These are phyloP conservation scores for Eulithis prunata DNA, from an alignment of 2,888 invertebrate genomes.

Conservation along the genomic window DNA sequence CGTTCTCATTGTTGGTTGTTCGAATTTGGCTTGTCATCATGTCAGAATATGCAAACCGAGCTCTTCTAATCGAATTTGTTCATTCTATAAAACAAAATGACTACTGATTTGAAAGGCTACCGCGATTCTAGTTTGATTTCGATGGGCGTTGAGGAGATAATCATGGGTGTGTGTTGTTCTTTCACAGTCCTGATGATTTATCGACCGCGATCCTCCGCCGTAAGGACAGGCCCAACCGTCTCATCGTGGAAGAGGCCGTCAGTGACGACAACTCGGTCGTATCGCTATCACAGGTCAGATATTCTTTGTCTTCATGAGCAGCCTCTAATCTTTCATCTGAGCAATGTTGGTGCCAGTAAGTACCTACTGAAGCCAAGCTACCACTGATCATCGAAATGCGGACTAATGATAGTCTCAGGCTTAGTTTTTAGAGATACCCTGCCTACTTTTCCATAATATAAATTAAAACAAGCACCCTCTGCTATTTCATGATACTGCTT, in stretches of 20 bases:
- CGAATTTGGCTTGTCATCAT: constrained; percentile 84
- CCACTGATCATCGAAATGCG: background rate
- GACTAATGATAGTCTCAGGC: too few relatives aligned
- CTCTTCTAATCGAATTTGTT: constrained; percentile 45
- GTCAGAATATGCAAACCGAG: constrained; percentile 63
- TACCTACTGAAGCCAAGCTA: background rate
- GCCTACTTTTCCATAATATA: too few relatives aligned
- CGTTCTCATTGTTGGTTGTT: constrained; percentile 54
- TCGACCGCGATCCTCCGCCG: constrained; percentile 99
- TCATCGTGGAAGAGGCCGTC: constrained; percentile 98
- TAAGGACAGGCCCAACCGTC: constrained; percentile 98
- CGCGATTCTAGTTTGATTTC: background rate
- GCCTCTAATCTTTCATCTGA: constrained; percentile 13
- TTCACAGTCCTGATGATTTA: constrained; percentile 91
- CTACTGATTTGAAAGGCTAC: background rate
- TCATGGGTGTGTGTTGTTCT: constrained; percentile 48
- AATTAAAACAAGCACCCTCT: too few relatives aligned
- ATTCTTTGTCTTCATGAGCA: constrained; percentile 43
- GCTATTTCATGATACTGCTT: too few relatives aligned
- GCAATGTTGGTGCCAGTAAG: background rate
- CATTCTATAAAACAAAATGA: constrained; percentile 38
- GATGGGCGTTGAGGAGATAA: constrained; percentile 1
- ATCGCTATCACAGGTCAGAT: constrained; percentile 94
- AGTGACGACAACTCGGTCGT: constrained; percentile 99
- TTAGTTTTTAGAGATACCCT: too few relatives aligned